phyloP scores from a whole-genome alignment of 2,113 vertebrate genomes.

The Acinonyx jubatus region DNA sequence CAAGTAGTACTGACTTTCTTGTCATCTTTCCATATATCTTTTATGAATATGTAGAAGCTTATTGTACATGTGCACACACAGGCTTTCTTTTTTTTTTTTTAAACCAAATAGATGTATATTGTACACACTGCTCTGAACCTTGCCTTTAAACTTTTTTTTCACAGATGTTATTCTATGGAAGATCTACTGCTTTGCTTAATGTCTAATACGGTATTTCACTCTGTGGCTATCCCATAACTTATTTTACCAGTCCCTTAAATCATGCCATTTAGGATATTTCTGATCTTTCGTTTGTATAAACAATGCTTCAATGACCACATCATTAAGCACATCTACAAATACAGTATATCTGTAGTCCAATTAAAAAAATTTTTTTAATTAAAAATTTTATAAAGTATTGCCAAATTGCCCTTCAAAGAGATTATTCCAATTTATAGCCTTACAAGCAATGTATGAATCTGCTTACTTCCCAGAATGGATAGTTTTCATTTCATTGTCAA shows the following conservation, averaged over 20 bases:
- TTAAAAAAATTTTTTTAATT: not conserved
- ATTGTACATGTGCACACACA: not conserved
- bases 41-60: not conserved
- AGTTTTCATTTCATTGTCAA: slow-evolving; percentile 50
- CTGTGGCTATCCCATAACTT: not conserved
- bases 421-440: not conserved
- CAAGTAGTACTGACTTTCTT: not conserved
- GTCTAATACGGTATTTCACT: not conserved
- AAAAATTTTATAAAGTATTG: slow-evolving; percentile 44
- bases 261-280: not conserved
- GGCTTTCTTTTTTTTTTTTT: not conserved
- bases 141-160: slow-evolving; percentile 16
- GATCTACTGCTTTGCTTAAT: not conserved
- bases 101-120: not conserved
- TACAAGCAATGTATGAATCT: not conserved
- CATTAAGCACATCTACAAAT: slow-evolving; percentile 28
- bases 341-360: not conserved
- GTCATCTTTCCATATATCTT: not conserved
- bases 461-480: not conserved
- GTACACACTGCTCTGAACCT: not conserved
- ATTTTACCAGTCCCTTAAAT: slow-evolving; percentile 16
- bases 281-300: slow-evolving; percentile 34
- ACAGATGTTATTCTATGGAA: not conserved
- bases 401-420: slow-evolving; percentile 33
- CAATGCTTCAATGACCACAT: not conserved